Evolutionary conservation across 2,888 invertebrate genomes (phyloP).

Genomic region (Strigamia transsilvanica): DNA sequence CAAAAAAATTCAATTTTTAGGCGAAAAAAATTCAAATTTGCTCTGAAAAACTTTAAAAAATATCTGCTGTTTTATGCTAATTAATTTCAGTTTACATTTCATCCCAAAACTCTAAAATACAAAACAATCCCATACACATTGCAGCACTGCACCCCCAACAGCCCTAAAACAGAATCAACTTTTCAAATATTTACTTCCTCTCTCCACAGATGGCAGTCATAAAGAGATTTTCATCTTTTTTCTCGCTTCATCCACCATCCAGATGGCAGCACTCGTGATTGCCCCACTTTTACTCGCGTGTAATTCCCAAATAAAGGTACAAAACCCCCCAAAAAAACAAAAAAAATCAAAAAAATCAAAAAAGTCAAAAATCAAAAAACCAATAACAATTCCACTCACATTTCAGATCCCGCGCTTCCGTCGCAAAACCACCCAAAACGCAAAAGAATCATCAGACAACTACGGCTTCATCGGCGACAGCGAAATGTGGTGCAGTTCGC

Average conservation of each 20-base stretch:
- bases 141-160: too few relatives aligned
- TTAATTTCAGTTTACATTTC: too few relatives aligned
- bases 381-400: too few relatives aligned
- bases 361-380: too few relatives aligned
- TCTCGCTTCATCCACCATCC: constrained; percentile 46
- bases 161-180: too few relatives aligned
- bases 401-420: neutral
- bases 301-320: neutral
- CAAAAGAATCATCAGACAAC: constrained; percentile 33
- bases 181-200: neutral
- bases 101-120: too few relatives aligned
- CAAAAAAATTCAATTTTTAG: neutral
- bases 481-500: constrained; percentile 49
- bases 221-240: constrained; percentile 51
- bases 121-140: too few relatives aligned
- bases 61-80: too few relatives aligned
- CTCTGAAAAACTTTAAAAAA: neutral
- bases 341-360: neutral
- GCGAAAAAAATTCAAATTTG: neutral
- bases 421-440: neutral
- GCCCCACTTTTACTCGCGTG: constrained; percentile 37
- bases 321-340: neutral
- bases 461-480: constrained; percentile 52
- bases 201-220: constrained; percentile 28
- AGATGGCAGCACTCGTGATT: constrained; percentile 39